Evolutionary conservation across 1,140 invertebrate species (phyloP), one percentile per base, ranked within the genome.

Genomic region (Drosophila varians): DNA sequence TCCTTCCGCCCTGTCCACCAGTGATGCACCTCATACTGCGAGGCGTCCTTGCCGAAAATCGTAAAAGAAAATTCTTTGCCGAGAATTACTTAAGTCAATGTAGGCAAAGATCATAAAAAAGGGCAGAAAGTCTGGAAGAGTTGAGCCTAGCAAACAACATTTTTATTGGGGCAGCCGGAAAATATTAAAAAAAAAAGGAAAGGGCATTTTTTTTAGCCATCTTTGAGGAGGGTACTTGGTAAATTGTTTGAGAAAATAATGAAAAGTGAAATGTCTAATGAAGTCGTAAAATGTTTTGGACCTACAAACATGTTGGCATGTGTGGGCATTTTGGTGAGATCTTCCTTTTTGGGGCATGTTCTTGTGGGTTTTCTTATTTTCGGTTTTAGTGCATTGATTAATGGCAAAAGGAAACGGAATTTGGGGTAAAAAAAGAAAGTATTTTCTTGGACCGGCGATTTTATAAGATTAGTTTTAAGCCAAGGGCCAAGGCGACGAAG

Each of bases 71-170:
- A 53, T 46, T 72, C 66, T 58, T 65, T 80, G 77, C 72, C 40
- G 80, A 87, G 84, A 87, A 87, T 87, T 89, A 75, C 65, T 87
- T 78, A 78, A 78, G 82, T 87, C 82, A 87, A 88, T 76, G 74
- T 73, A 77, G 62, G 76, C 80, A 75, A 69, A 84, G 66, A 80
- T 86, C 79, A 80, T 84, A 84, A 84, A 84, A 79, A 40, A 38
- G 42, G 31, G 47, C 38, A 31, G 47, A 57, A 57, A 54, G 52
- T 64, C 40, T 21, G 45, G 57, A 79, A 62, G 69, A 74, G 76
- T 79, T 73, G 74, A 52, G 21, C 53, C 36, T 51, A 53, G 61
- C 43, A 46, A 65, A 77, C 47, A 56, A 53, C 49, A 51, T 49
- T 79, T 82, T 83, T 83, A 84, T 84, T 78, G 55, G 62, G 70